Conservation (phyloP, 2,797 vertebrate species). For the Cirrhinus mrigala region DNA sequence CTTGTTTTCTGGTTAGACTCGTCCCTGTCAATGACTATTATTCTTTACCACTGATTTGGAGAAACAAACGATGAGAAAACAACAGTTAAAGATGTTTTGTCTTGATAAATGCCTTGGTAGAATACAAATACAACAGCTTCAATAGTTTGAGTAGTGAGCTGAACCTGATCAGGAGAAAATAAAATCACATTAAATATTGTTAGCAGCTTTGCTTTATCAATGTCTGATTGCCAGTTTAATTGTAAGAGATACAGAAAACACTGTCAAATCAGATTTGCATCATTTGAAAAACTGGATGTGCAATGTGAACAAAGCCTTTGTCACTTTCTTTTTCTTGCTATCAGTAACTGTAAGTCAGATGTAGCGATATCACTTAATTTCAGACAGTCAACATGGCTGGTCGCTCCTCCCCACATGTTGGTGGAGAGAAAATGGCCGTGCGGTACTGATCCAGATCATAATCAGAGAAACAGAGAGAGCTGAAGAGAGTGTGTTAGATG, state of each 20-base stretch:
- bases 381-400: constrained; percentile 57
- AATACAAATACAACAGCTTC: not conserved
- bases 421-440: constrained; percentile 60
- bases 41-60: constrained; percentile 29
- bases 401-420: constrained; percentile 56
- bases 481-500: constrained; percentile 5
- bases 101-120: constrained; percentile 9
- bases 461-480: constrained; percentile 19
- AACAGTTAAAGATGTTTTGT: constrained; percentile 27
- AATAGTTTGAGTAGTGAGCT: not conserved
- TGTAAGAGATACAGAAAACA: not conserved
- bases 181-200: not conserved
- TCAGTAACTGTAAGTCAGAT: constrained; percentile 18
- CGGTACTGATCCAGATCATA: constrained; percentile 51
- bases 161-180: not conserved
- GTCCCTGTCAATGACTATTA: constrained; percentile 46
- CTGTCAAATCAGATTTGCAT: not conserved
- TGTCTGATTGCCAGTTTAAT: not conserved
- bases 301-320: not conserved
- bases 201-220: not conserved
- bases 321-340: not conserved
- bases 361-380: constrained; percentile 45
- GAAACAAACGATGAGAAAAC: constrained; percentile 40
- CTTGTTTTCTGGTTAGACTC: constrained; percentile 38
- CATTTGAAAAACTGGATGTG: not conserved